phyloP scores from a whole-genome alignment of 2,888 invertebrate genomes.

The Isoperla grammatica region DNA sequence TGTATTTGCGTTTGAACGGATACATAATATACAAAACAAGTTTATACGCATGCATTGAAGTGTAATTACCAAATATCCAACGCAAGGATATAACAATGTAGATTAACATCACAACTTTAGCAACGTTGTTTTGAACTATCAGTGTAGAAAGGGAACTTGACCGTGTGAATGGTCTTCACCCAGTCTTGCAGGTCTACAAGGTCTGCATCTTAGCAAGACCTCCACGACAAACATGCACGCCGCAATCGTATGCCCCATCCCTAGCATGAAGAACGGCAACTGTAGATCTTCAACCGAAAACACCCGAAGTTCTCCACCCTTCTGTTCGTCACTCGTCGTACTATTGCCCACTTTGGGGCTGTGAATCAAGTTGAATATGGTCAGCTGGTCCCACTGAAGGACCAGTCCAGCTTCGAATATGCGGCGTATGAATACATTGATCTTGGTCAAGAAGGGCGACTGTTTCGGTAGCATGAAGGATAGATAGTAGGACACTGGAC shows the following conservation, averaged over 20 bases:
- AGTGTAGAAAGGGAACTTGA: too few relatives aligned
- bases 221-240: background rate
- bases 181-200: too few relatives aligned
- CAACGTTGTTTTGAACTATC: too few relatives aligned
- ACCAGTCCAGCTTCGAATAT: background rate
- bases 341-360: background rate
- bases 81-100: too few relatives aligned
- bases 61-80: too few relatives aligned
- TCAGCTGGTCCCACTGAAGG: background rate
- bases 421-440: background rate
- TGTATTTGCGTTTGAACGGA: too few relatives aligned
- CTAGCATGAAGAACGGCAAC: constrained; percentile 3
- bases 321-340: background rate
- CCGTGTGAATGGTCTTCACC: too few relatives aligned
- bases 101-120: too few relatives aligned
- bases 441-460: constrained; percentile 1
- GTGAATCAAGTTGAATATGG: background rate
- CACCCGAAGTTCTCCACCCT: background rate
- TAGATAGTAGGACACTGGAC: constrained; percentile 6
- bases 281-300: background rate
- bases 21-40: too few relatives aligned
- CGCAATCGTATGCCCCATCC: background rate
- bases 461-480: constrained; percentile 13
- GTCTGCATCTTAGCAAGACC: background rate
- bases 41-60: too few relatives aligned